phyloP scores from a whole-genome alignment of 2,797 vertebrate genomes.

The Acanthornis magna region DNA sequence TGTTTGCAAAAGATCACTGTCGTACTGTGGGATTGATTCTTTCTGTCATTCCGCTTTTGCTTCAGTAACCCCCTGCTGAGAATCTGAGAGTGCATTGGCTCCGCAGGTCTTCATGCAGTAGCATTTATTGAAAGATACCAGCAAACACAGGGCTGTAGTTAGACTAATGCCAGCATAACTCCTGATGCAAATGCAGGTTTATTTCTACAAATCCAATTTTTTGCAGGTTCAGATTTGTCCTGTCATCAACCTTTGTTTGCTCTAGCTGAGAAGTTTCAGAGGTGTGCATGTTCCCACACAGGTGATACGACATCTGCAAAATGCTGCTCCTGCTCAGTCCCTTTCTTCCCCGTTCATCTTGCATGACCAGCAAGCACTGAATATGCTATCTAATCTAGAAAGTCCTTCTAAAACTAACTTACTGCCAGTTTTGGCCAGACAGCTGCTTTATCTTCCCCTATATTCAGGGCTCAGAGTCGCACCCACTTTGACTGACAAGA shows the following conservation, averaged over 20 bases:
- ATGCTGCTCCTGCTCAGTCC: not conserved
- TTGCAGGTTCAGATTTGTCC: not conserved
- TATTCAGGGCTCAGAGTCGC: not conserved
- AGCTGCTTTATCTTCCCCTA: constrained; percentile 1
- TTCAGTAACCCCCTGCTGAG: not conserved
- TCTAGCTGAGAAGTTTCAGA: not conserved
- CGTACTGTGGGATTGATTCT: not conserved
- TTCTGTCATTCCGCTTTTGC: not conserved
- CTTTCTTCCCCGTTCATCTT: not conserved
- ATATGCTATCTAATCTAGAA: not conserved
- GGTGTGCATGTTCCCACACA: not conserved
- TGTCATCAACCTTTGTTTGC: not conserved
- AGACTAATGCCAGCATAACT: not conserved
- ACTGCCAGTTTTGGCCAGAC: not conserved
- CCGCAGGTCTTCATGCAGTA: fast-evolving
- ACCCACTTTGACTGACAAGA: not conserved
- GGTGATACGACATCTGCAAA: not conserved
- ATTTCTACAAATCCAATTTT: not conserved
- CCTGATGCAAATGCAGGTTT: not conserved
- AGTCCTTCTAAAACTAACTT: not conserved
- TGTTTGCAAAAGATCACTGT: not conserved
- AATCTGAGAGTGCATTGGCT: not conserved
- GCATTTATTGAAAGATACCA: not conserved
- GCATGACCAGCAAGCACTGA: not conserved
- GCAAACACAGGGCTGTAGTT: not conserved